Evolutionary conservation across 2,113 vertebrate genomes (phyloP).

Genomic region (Eonycteris spelaea): DNA sequence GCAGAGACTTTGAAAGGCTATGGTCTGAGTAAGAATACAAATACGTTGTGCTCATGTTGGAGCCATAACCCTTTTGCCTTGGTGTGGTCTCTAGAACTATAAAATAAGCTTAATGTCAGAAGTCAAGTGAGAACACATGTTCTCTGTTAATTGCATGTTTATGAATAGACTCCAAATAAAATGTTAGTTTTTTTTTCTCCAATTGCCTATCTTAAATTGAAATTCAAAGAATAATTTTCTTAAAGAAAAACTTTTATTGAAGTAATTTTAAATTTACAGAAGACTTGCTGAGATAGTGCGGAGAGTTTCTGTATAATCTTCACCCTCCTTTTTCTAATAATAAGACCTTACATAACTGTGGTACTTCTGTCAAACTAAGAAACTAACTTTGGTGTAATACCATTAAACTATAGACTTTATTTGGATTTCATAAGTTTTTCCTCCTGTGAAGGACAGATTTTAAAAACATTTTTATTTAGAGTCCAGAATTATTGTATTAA

Average conservation of each 20-base stretch:
- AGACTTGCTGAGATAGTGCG: background rate
- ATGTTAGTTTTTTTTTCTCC: slow-evolving; percentile 19
- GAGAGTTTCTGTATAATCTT: background rate
- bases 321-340: background rate
- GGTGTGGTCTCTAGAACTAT: slow-evolving; percentile 37
- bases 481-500: background rate
- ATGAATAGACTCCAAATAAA: slow-evolving; percentile 49
- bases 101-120: slow-evolving; percentile 34
- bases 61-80: slow-evolving; percentile 17
- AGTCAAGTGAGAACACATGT: slow-evolving; percentile 52
- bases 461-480: slow-evolving; percentile 22
- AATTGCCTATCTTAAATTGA: slow-evolving; percentile 21
- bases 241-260: background rate
- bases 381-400: background rate
- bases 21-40: slow-evolving; percentile 7
- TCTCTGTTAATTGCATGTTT: slow-evolving; percentile 30
- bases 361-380: background rate
- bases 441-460: background rate
- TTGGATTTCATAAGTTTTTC: background rate
- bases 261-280: slow-evolving; percentile 34
- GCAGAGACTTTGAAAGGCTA: slow-evolving; percentile 10
- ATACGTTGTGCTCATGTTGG: background rate
- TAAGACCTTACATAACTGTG: background rate
- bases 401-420: background rate
- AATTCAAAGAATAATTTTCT: slow-evolving; percentile 6